phyloP scores from a whole-genome alignment of 2,888 invertebrate species.

The Seira ritae region DNA sequence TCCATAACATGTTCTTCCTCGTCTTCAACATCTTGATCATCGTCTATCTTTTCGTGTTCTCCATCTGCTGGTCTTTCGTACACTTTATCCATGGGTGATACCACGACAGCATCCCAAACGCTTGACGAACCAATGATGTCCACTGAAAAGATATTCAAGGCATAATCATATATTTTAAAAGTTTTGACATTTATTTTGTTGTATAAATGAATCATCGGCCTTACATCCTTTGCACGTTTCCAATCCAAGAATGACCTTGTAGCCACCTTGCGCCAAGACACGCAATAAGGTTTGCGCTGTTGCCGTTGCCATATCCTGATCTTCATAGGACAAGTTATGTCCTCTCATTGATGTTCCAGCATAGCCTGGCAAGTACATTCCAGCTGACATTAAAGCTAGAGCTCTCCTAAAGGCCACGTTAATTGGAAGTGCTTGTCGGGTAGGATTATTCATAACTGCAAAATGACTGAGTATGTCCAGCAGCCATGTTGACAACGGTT shows the following conservation, averaged over 20 bases:
- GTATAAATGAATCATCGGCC: neutral
- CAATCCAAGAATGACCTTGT: constrained; percentile 87
- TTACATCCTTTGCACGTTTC: constrained; percentile 76
- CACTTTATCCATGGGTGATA: constrained; percentile 95
- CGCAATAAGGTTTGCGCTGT: constrained; percentile 95
- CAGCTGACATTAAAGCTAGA: constrained; percentile 93
- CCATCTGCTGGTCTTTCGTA: constrained; percentile 89
- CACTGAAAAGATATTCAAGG: constrained; percentile 72
- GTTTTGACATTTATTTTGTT: neutral
- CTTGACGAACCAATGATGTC: constrained; percentile 91
- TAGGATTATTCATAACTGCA: constrained; percentile 97
- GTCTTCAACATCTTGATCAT: constrained; percentile 78
- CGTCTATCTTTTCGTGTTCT: constrained; percentile 76
- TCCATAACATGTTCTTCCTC: constrained; percentile 81
- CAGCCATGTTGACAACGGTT: constrained; percentile 97
- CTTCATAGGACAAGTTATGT: constrained; percentile 84
- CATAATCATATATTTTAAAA: neutral
- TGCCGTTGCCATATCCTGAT: constrained; percentile 94
- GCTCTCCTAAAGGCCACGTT: constrained; percentile 94
- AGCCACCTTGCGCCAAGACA: constrained; percentile 94
- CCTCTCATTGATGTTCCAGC: constrained; percentile 71
- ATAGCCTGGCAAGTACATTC: constrained; percentile 78
- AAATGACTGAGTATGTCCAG: constrained; percentile 96
- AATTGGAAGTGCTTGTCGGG: constrained; percentile 92
- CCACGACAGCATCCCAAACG: constrained; percentile 97